A percentile compares a stretch with the other conserved stretches of the same genome.
Evolutionary conservation across 1,140 invertebrate genomes (phyloP).

Genomic region (Hydropsyche tenuis): DNA sequence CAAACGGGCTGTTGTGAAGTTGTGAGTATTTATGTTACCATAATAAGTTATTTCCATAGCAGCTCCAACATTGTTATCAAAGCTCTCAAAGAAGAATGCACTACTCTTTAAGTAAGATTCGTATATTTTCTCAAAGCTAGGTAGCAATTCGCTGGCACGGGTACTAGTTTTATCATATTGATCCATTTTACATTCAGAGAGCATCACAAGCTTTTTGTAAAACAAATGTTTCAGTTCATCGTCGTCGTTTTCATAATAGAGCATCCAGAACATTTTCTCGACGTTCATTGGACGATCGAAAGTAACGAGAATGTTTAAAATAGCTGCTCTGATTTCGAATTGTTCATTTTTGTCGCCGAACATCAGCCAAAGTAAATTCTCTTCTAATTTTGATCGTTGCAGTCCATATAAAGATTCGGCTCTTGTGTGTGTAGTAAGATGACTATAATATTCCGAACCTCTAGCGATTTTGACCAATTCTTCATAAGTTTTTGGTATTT

Average conservation of each 20-base stretch:
- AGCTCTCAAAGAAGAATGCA: constrained; percentile 48
- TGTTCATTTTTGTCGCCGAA: constrained; percentile 53
- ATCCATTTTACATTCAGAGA: constrained; percentile 54
- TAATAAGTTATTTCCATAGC: constrained; percentile 41
- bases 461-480: constrained; percentile 45
- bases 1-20: constrained; percentile 17
- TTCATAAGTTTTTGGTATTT: constrained; percentile 43
- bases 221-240: constrained; percentile 59
- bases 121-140: constrained; percentile 45
- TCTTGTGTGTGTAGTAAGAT: constrained; percentile 51
- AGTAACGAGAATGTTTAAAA: constrained; percentile 52
- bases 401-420: constrained; percentile 53
- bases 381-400: constrained; percentile 49
- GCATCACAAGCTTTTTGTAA: constrained; percentile 55
- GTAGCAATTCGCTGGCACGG: constrained; percentile 39
- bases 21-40: constrained; percentile 20
- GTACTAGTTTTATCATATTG: constrained; percentile 52
- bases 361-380: constrained; percentile 56
- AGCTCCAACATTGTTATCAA: constrained; percentile 52
- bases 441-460: constrained; percentile 38
- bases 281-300: constrained; percentile 50
- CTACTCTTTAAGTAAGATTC: neutral
- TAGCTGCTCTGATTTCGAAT: constrained; percentile 53
- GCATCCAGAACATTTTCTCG: constrained; percentile 55
- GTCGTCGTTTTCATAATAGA: constrained; percentile 55